Conservation (phyloP, 1,140 invertebrate species). For the Reticulitermes speratus region DNA sequence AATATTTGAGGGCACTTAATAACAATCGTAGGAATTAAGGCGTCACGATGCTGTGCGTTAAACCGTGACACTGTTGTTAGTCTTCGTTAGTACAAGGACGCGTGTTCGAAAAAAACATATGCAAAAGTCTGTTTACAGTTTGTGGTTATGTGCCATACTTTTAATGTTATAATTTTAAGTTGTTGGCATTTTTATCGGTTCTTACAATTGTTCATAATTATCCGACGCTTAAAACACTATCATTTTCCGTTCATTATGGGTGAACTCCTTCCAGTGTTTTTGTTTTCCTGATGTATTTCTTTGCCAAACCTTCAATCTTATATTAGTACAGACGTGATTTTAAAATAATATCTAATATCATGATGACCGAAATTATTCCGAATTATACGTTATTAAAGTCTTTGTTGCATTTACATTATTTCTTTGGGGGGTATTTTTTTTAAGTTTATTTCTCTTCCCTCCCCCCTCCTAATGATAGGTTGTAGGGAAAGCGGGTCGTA, state of each 20-base stretch:
- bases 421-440: neutral
- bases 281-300: neutral
- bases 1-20: too few relatives aligned
- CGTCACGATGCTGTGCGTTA: neutral
- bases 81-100: neutral
- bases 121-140: neutral
- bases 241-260: neutral
- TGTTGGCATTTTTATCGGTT: neutral
- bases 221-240: neutral
- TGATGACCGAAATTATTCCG: constrained; percentile 26
- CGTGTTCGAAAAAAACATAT: neutral
- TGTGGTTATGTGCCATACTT: neutral
- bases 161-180: neutral
- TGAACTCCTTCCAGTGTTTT: neutral
- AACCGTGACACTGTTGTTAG: neutral
- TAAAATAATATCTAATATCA: constrained; percentile 30
- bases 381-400: constrained; percentile 32
- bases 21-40: neutral
- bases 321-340: constrained; percentile 25
- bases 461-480: constrained; percentile 28
- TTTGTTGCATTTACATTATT: constrained; percentile 28
- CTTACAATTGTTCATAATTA: neutral
- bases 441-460: neutral
- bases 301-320: neutral
- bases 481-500: constrained; percentile 28